Percentiles rank a stretch among this genome's conserved stretches.
Evolutionary conservation across 2,797 vertebrate species (phyloP).

Genomic region (Microhierax caerulescens): DNA sequence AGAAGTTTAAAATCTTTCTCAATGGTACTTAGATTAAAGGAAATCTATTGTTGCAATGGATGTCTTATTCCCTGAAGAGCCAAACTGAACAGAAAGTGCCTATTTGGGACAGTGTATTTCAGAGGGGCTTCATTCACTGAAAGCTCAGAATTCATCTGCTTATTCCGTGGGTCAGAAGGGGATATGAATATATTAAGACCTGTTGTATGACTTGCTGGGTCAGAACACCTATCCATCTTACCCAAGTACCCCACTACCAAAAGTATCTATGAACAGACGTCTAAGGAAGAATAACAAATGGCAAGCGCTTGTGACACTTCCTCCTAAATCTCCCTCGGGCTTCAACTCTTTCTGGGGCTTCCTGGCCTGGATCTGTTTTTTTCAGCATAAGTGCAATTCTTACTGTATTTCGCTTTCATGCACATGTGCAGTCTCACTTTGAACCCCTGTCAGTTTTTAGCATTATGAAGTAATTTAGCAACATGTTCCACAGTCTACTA

Average conservation of each 20-base stretch:
- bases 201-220: neutral
- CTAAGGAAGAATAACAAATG: neutral
- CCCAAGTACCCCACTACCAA: neutral
- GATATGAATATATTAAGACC: neutral
- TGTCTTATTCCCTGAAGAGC: neutral
- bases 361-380: neutral
- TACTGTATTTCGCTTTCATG: neutral
- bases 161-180: neutral
- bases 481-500: neutral
- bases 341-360: neutral
- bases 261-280: neutral
- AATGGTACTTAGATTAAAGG: neutral
- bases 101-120: neutral
- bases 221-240: neutral
- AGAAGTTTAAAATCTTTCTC: neutral
- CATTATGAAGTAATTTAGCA: neutral
- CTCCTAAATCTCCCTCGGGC: neutral
- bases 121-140: neutral
- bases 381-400: neutral
- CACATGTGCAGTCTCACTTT: neutral
- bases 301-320: neutral
- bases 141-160: neutral
- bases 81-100: neutral
- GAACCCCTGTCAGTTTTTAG: neutral
- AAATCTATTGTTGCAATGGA: neutral